Percentiles rank a stretch among this genome's conserved stretches.
phyloP scores from a whole-genome alignment of 2,888 invertebrate species.

The Allygus modestus region DNA sequence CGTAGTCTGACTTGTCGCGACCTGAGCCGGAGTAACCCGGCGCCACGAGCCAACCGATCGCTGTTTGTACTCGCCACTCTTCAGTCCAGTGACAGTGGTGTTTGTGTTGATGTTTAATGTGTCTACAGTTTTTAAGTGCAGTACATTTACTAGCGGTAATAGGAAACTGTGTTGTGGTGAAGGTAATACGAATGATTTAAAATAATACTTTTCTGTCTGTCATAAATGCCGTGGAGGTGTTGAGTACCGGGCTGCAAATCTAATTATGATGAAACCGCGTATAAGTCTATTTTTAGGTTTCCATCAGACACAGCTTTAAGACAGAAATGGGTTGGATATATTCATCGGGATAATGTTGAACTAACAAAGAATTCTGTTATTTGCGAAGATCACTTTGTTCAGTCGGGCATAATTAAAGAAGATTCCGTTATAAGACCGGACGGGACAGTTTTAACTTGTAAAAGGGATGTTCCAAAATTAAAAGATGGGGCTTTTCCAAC shows the following conservation, averaged over 20 bases:
- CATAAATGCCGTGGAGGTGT: conserved; percentile 24
- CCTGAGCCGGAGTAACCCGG: not conserved
- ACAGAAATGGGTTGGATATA: not conserved
- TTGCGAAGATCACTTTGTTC: not conserved
- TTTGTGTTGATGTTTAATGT: conserved; percentile 2
- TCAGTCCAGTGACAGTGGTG: conserved; percentile 21
- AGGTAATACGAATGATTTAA: conserved; percentile 25
- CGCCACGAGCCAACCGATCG: conserved; percentile 10
- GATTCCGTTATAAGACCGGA: not conserved
- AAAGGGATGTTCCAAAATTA: not conserved
- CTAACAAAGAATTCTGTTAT: not conserved
- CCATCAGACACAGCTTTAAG: not conserved
- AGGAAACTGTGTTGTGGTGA: conserved; percentile 15
- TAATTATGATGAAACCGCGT: not conserved
- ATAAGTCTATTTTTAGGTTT: conserved; percentile 13
- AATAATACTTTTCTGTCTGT: not conserved
- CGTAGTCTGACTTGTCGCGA: not conserved
- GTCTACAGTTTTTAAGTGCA: not conserved
- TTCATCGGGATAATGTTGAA: not conserved
- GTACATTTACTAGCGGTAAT: not conserved
- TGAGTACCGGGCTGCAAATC: conserved; percentile 15
- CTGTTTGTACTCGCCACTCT: conserved; percentile 10
- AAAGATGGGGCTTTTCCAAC: conserved; percentile 17
- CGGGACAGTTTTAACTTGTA: not conserved
- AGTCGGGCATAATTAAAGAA: not conserved